These are phyloP conservation scores for Pentamera pediparva DNA, from an alignment of 53 echinoderm and acorn worm species.

Conservation along the genomic window DNA sequence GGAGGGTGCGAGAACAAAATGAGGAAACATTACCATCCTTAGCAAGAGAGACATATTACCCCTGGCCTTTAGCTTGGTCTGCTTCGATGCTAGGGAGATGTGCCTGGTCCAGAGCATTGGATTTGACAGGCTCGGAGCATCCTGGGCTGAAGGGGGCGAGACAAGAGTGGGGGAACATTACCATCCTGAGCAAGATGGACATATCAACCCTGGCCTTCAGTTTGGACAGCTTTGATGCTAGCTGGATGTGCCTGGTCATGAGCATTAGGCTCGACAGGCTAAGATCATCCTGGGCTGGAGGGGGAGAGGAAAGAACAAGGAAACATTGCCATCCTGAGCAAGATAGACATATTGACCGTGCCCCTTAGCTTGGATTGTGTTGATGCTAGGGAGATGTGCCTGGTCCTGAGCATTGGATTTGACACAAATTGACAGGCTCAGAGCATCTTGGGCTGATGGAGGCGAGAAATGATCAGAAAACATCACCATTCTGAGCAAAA, in stretches of 20 bases:
- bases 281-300: slow-evolving; percentile 78
- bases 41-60: no score
- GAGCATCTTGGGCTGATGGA: slow-evolving; percentile 76
- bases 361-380: slow-evolving; percentile 83
- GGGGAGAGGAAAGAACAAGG: background rate
- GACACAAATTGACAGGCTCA: slow-evolving; percentile 53
- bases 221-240: slow-evolving; percentile 75
- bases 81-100: slow-evolving; percentile 57
- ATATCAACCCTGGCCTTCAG: slow-evolving; percentile 90
- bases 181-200: no score
- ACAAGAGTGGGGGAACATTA: no score
- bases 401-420: slow-evolving; percentile 87
- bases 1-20: background rate
- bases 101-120: slow-evolving; percentile 88
- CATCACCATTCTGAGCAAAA: no score
- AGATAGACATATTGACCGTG: no score
- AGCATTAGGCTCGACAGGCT: slow-evolving; percentile 82
- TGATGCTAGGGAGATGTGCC: slow-evolving; percentile 63
- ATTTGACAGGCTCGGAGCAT: slow-evolving; percentile 68
- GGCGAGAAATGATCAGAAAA: background rate
- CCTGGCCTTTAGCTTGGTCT: slow-evolving; percentile 83
- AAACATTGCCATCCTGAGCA: no score
- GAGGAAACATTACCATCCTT: no score
- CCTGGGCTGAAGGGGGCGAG: slow-evolving; percentile 50
- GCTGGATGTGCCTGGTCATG: slow-evolving; percentile 65